These are phyloP conservation scores for Astropecten irregularis DNA, from an alignment of 53 echinoderm and acorn worm genomes.

Conservation along the genomic window DNA sequence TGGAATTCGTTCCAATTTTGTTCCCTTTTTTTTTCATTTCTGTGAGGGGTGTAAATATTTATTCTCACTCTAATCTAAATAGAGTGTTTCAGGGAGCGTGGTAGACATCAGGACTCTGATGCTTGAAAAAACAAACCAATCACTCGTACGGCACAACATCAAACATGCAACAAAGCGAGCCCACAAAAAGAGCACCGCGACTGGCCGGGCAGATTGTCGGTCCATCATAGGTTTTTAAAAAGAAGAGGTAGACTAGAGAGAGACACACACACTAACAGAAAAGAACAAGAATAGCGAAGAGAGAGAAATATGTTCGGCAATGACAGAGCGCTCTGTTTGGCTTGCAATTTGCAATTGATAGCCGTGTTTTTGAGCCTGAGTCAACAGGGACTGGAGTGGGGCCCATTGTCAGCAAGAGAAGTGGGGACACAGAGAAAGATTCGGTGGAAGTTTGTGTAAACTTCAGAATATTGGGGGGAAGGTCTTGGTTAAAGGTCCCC, in stretches of 20 bases:
- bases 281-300: too few relatives aligned
- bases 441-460: slow-evolving; percentile 36
- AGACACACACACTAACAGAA: too few relatives aligned
- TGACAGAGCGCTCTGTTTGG: slow-evolving; percentile 5
- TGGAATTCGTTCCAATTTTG: slow-evolving; percentile 9
- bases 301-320: slow-evolving; percentile 18
- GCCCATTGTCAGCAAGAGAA: background rate
- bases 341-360: slow-evolving; percentile 54
- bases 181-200: slow-evolving; percentile 17
- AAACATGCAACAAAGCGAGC: background rate
- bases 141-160: slow-evolving; percentile 12
- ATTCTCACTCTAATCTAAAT: slow-evolving; percentile 21
- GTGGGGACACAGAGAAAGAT: background rate
- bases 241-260: too few relatives aligned
- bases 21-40: background rate
- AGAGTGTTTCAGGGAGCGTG: slow-evolving; percentile 39
- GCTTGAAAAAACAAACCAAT: slow-evolving; percentile 42
- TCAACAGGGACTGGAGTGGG: slow-evolving; percentile 36
- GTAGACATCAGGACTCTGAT: slow-evolving; percentile 38
- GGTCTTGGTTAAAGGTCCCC: background rate
- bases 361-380: slow-evolving; percentile 26
- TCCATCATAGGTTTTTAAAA: too few relatives aligned
- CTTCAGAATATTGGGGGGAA: slow-evolving; percentile 23
- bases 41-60: slow-evolving; percentile 33
- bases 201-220: too few relatives aligned